Base-by-base conservation (phyloP, 2,113 vertebrate species). In the Monarcha castaneiventris region DNA sequence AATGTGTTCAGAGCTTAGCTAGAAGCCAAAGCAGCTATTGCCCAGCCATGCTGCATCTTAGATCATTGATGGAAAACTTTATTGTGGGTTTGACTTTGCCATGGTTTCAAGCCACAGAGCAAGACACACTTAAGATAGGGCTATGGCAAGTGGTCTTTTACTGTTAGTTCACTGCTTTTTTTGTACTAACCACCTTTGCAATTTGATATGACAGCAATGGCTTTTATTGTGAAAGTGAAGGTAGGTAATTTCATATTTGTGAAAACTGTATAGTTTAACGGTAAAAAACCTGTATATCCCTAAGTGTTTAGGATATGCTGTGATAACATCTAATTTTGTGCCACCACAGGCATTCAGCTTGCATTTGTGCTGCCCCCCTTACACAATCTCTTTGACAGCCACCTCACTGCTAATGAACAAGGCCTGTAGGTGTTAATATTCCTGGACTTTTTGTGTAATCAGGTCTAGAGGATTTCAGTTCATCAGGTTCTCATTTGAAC, bases 101-200 rank as follows among this genome's bases (percentile, higher is more conserved):
- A 41, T 3, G 52, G 33, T 55, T 86, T 82, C 21, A 84, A 86
- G 46, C 23, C 11, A 43, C 13, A 33, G 56, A 54, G 44, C 17
- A 19, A 32, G 17, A 58, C 2, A 16, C 2, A 1, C 7, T 44
- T 51, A n/a, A 30, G 19, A 33, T 0, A n/a, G 11, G 5, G 11
- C 6, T 76, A 5, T 1, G 6, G 16, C 11, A 8, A 3, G 3
- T 22, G 4, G 4, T 16, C 29, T 84, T 59, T 58, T 44, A 29
- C 20, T 58, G 20, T 16, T 63, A 37, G 7, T 16, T 81, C 1
- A 0, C 10, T 62, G 14, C 3, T 44, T 73, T 56, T 41, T 35
- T 33, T 52, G 3, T 21, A 8, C 11, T 72, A 29, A 41, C 4
- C 41, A 7, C 19, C 55, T 61, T 17, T 66, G 7, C 37, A n/a